Evolutionary conservation across 2,888 invertebrate species (phyloP), one percentile per base, ranked within the genome.

Genomic region (Athripsodes cinereus): DNA sequence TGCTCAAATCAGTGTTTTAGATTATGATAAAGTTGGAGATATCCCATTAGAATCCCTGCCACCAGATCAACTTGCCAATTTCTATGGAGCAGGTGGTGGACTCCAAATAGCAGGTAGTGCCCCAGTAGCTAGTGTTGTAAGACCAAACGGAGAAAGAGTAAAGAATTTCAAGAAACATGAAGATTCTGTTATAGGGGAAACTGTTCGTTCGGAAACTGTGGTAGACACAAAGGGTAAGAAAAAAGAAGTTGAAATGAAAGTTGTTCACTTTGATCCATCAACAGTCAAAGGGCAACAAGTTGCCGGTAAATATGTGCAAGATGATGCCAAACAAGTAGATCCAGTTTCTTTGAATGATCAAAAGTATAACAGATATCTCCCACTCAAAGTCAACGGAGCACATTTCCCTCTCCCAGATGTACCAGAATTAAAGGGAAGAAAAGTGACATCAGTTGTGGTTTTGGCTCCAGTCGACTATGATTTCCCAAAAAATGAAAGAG

Each of bases 11-110:
- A 92, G 92, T 65, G 82, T 93, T 51, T 74, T 92, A 59, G 92
- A 92, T 73, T 92, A 92, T 67, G 92, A 92, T 68, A 92, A 92
- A 77, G 86, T 91, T 44, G 92, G 92, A 26, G 92, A 90, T 62
- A 90, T 90, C 55, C 87, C 90, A 2, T 75, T 92, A 53, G 91
- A 91, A 62, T 89, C 87, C 62, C 72, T 92, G 52, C 91, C 92
- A 1, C 90, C 91, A 53, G 91, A 92, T 72, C 92, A 92, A 66
- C 72, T 92, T 58, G 90, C 90, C 35, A 91, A 92, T 70, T 91
- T 92, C 72, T 92, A 90, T 68, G 84, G 87, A 19, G 88, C 88
- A n/a, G 92, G 91, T 54, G 90, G 90, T 57, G 88, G 79, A 5
- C 82, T 87, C 62, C 87, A 88, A 69, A 81, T 87, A 58, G 81